These are phyloP conservation scores for Mastomys natalensis DNA, from an alignment of 2,113 vertebrate genomes.

Conservation along the genomic window DNA sequence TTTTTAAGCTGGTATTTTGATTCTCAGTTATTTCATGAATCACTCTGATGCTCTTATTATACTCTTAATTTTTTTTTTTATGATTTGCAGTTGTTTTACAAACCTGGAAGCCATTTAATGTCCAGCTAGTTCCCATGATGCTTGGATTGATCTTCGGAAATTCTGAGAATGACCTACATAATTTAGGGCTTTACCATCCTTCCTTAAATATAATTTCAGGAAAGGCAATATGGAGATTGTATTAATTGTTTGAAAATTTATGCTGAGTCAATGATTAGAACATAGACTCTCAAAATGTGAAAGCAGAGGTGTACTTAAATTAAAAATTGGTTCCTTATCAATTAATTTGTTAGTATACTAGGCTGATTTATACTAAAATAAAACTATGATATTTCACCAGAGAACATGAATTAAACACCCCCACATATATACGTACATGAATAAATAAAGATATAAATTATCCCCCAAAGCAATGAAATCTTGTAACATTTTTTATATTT, in stretches of 20 bases:
- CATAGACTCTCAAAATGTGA: constrained; percentile 31
- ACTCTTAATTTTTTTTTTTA: background rate
- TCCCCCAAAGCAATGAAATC: constrained; percentile 64
- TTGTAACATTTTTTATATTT: background rate
- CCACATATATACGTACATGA: too few species aligned
- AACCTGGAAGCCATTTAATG: background rate
- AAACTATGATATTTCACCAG: constrained; percentile 78
- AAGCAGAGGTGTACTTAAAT: constrained; percentile 56
- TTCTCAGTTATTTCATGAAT: constrained; percentile 23
- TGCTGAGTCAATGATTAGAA: constrained; percentile 62
- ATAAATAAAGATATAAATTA: background rate
- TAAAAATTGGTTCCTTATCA: constrained; percentile 82
- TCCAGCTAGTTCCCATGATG: constrained; percentile 6
- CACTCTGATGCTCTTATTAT: background rate
- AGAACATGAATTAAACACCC: constrained; percentile 64
- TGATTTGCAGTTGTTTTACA: constrained; percentile 36
- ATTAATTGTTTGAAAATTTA: background rate
- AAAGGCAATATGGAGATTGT: background rate
- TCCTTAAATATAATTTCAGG: constrained; percentile 16
- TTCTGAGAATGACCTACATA: constrained; percentile 41
- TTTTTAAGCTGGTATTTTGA: constrained; percentile 65
- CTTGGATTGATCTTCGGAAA: constrained; percentile 42
- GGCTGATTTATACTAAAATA: constrained; percentile 73
- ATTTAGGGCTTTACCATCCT: background rate
- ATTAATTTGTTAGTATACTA: constrained; percentile 78